phyloP scores from a whole-genome alignment of 64 coral and sea anemone species.

The Pachyseris speciosa region DNA sequence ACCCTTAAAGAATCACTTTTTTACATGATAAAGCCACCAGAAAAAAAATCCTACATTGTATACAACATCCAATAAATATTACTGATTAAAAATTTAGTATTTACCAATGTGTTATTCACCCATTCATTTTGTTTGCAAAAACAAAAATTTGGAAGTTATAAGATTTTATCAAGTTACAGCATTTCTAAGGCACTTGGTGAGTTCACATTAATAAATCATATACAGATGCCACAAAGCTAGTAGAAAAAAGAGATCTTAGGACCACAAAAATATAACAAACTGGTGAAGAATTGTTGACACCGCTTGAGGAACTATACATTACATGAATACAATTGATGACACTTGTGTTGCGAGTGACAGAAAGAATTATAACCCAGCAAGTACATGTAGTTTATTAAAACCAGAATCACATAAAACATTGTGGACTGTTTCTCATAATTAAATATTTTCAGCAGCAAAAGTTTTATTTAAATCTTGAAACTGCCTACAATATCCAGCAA shows the following conservation, averaged over 20 bases:
- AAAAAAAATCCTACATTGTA: background rate
- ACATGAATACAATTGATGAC: background rate
- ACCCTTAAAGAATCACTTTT: background rate
- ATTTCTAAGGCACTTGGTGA: background rate
- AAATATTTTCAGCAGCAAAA: background rate
- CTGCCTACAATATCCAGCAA: too few species aligned
- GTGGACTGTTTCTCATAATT: background rate
- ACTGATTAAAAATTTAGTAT: constrained; percentile 36
- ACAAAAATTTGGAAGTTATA: background rate
- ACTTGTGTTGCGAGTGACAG: background rate
- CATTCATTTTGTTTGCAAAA: constrained; percentile 20
- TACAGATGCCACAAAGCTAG: background rate
- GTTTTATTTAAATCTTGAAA: too few species aligned
- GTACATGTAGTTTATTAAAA: background rate
- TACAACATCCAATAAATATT: background rate
- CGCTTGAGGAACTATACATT: background rate
- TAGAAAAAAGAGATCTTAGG: background rate
- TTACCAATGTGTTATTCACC: constrained; percentile 1
- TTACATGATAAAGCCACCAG: background rate
- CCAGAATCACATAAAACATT: background rate
- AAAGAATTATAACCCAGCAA: background rate
- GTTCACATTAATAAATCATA: background rate
- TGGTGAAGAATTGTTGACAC: background rate
- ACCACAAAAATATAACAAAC: background rate
- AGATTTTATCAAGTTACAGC: background rate